These are phyloP conservation scores for Neostethus bicornis DNA, from an alignment of 2,797 vertebrate genomes.

Conservation along the genomic window DNA sequence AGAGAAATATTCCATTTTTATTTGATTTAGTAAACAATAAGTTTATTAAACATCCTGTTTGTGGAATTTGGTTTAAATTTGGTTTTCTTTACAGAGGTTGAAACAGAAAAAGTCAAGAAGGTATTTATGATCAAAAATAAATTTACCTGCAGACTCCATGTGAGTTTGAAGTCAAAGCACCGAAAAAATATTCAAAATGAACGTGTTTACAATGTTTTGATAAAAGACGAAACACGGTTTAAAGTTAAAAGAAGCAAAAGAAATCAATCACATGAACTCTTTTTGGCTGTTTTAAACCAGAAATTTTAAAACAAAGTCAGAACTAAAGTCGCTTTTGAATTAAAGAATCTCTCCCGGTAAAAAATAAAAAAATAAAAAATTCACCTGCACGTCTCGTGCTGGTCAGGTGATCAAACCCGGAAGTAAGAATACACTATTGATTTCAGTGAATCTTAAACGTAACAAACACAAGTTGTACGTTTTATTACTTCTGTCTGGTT, in stretches of 20 bases:
- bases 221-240: neutral
- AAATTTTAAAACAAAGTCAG: neutral
- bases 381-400: slow-evolving; percentile 51
- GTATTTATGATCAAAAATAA: neutral
- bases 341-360: neutral
- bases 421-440: slow-evolving; percentile 38
- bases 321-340: neutral
- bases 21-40: too few relatives aligned
- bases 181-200: neutral
- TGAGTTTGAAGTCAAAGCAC: neutral
- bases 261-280: neutral
- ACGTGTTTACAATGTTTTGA: neutral
- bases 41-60: too few relatives aligned
- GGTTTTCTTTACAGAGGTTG: too few relatives aligned
- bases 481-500: too few relatives aligned
- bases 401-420: slow-evolving; percentile 58
- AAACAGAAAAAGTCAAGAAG: neutral
- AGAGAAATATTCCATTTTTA: neutral
- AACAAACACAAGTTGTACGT: too few relatives aligned
- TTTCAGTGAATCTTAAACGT: too few relatives aligned
- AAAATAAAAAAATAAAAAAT: slow-evolving; percentile 7
- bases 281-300: neutral
- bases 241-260: neutral
- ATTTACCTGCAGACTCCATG: slow-evolving; percentile 63
- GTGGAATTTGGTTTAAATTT: too few relatives aligned